Percentiles rank a stretch among this genome's conserved stretches.
Conservation (phyloP, 64 coral and sea anemone species). For the Dendrophyllia cribrosa region DNA sequence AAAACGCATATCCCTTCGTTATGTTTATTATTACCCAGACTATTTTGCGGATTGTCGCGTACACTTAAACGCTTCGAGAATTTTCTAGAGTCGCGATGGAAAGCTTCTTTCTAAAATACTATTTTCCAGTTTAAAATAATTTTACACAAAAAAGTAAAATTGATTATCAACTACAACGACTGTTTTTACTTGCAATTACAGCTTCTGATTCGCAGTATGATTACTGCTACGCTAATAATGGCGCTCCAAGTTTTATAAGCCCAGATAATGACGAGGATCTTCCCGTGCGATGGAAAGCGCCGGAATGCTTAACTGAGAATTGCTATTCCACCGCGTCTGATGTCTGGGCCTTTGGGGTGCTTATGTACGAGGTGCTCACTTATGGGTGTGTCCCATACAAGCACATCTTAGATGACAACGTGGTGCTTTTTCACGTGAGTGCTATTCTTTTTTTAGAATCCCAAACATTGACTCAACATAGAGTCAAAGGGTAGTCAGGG, state of each 20-base stretch:
- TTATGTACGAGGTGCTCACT: conserved; percentile 68
- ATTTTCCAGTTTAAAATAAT: no score
- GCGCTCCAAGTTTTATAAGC: background rate
- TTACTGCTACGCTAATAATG: background rate
- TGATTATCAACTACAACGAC: no score
- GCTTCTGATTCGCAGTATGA: background rate
- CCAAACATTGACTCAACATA: no score
- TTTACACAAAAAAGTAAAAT: no score
- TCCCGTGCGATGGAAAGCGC: conserved; percentile 61
- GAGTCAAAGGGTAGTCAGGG: no score
- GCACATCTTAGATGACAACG: background rate
- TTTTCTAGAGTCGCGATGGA: no score
- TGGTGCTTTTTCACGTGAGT: background rate
- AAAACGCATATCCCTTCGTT: no score
- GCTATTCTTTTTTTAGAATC: background rate
- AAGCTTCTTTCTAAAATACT: no score
- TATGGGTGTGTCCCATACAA: conserved; percentile 64
- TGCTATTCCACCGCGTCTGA: conserved; percentile 66
- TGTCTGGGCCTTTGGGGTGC: conserved; percentile 67
- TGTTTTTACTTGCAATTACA: background rate
- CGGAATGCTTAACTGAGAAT: conserved; percentile 31
- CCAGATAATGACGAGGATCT: background rate
- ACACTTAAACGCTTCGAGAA: no score
- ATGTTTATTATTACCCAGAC: no score
- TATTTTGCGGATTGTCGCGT: no score